phyloP scores from a whole-genome alignment of 1,140 invertebrate species.

The Lepidotrigona ventralis region DNA sequence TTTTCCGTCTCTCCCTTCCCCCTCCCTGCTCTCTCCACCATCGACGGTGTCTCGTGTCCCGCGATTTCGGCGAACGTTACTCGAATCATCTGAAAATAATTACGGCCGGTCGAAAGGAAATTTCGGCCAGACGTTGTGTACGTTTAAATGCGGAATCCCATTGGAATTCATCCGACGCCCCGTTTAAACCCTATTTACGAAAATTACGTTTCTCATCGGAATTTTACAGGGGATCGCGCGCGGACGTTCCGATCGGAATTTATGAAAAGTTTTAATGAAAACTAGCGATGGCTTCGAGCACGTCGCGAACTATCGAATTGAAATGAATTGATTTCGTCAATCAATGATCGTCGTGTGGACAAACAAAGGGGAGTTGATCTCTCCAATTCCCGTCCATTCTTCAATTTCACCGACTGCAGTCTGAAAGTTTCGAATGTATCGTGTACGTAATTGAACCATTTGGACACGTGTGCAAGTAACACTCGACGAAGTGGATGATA shows the following conservation, averaged over 20 bases:
- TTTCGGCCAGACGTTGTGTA: background rate
- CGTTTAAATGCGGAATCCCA: background rate
- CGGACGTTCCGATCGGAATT: background rate
- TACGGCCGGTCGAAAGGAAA: background rate
- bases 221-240: background rate
- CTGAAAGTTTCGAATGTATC: no score
- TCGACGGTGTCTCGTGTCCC: background rate
- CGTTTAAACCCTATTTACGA: background rate
- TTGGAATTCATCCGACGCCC: background rate
- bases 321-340: no score
- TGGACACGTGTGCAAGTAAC: no score
- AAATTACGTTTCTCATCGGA: background rate
- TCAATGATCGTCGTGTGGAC: no score
- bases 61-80: background rate
- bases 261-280: slow-evolving; percentile 4
- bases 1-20: background rate
- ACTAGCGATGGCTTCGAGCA: background rate
- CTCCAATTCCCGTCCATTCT: no score
- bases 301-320: no score
- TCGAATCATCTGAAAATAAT: background rate
- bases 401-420: no score
- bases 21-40: background rate
- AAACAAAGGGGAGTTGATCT: no score
- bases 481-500: no score
- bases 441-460: no score